These are phyloP conservation scores for Spermophilus dauricus DNA, from an alignment of 2,113 vertebrate genomes.

Conservation along the genomic window DNA sequence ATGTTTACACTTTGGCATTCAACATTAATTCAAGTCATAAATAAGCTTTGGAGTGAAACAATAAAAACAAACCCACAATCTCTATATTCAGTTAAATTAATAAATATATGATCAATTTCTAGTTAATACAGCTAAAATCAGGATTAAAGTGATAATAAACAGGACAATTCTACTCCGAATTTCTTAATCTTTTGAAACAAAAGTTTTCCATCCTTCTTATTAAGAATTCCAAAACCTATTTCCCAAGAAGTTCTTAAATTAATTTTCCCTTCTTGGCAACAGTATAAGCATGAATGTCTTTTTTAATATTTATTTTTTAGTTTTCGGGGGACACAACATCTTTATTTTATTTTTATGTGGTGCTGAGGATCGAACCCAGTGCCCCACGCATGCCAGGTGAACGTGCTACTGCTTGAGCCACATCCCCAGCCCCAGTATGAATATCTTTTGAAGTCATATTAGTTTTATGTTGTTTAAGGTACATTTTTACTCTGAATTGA, in stretches of 20 bases:
- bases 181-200: background rate
- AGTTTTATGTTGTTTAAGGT: background rate
- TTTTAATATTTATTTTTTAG: too few relatives aligned
- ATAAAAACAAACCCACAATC: background rate
- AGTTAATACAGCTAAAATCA: background rate
- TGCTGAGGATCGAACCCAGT: too few relatives aligned
- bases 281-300: background rate
- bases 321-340: too few relatives aligned
- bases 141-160: background rate
- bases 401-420: too few relatives aligned
- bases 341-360: too few relatives aligned
- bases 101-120: background rate
- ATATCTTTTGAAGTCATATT: background rate
- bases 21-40: background rate
- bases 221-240: background rate
- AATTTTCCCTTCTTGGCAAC: background rate
- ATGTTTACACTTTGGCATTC: background rate
- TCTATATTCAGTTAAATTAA: background rate
- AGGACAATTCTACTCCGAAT: background rate
- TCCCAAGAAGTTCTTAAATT: background rate
- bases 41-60: background rate
- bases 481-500: slow-evolving; percentile 9
- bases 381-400: accelerated
- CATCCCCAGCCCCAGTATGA: background rate
- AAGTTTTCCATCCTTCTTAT: background rate